phyloP scores from a whole-genome alignment of 2,888 invertebrate species.

The Agrotis exclamationis region DNA sequence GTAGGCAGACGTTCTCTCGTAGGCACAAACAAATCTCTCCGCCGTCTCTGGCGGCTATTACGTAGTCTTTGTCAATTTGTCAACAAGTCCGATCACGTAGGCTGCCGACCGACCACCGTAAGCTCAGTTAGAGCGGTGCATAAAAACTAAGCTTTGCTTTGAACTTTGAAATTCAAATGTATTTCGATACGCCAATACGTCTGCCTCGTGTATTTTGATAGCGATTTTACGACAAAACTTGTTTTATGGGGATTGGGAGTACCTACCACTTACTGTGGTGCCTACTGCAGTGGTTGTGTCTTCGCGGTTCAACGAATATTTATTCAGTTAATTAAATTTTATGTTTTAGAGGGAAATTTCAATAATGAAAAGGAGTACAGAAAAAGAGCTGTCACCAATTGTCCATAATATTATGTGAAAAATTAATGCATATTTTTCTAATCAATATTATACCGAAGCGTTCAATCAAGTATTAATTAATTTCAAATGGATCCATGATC shows the following conservation, averaged over 20 bases:
- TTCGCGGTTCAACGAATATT: neutral
- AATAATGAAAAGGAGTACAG: too few relatives aligned
- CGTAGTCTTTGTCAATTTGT: slow-evolving; percentile 76
- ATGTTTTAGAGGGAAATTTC: too few relatives aligned
- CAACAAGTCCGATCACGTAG: slow-evolving; percentile 86
- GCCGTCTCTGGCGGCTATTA: slow-evolving; percentile 39
- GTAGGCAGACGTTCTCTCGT: neutral
- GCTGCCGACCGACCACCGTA: slow-evolving; percentile 84
- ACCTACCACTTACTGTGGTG: neutral
- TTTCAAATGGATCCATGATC: too few relatives aligned
- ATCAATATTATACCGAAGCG: too few relatives aligned
- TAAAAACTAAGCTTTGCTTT: slow-evolving; percentile 89
- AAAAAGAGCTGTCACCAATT: too few relatives aligned
- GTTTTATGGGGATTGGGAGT: slow-evolving; percentile 32
- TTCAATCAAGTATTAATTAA: too few relatives aligned
- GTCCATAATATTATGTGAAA: too few relatives aligned
- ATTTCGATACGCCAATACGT: slow-evolving; percentile 84
- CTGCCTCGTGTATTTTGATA: slow-evolving; percentile 71
- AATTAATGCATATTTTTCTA: too few relatives aligned
- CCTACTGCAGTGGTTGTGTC: neutral
- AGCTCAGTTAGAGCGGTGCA: slow-evolving; percentile 89
- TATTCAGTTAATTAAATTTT: neutral
- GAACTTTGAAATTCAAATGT: slow-evolving; percentile 90
- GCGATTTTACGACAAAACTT: slow-evolving; percentile 61
- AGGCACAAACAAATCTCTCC: slow-evolving; percentile 25